A percentile compares a stretch with the other conserved stretches of the same genome.
Evolutionary conservation across 2,888 invertebrate species (phyloP).

Genomic region (Drosophila monieri): DNA sequence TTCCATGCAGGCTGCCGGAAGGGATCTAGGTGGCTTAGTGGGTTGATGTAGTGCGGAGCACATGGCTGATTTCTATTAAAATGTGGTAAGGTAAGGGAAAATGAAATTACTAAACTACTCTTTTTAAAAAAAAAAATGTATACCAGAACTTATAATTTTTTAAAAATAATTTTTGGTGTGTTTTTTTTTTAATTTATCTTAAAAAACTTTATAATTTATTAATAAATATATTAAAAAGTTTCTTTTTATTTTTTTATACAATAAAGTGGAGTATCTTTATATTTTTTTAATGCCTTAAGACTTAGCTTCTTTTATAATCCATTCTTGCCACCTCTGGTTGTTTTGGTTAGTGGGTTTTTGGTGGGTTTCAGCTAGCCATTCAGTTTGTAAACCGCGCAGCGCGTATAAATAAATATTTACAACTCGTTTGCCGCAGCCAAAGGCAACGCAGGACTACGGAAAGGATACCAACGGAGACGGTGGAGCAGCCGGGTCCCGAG

Average conservation of each 20-base stretch:
- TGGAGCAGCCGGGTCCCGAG: constrained; percentile 9
- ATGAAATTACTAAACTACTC: too few relatives aligned
- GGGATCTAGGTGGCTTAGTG: constrained; percentile 31
- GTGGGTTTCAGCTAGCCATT: constrained; percentile 35
- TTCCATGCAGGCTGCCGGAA: constrained; percentile 52
- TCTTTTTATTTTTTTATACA: too few relatives aligned
- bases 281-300: background rate
- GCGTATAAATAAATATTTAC: constrained; percentile 80
- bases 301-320: background rate
- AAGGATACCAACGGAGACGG: constrained; percentile 31
- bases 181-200: too few relatives aligned
- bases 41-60: constrained; percentile 13
- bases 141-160: too few relatives aligned
- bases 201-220: too few relatives aligned
- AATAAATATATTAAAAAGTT: too few relatives aligned
- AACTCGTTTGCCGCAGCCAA: constrained; percentile 79
- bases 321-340: constrained; percentile 14
- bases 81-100: background rate
- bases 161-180: too few relatives aligned
- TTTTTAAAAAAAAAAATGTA: too few relatives aligned
- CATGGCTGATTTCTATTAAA: background rate
- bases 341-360: constrained; percentile 20
- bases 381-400: constrained; percentile 65
- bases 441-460: constrained; percentile 55
- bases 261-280: too few relatives aligned